Percentiles rank a stretch among this genome's conserved stretches.
Evolutionary conservation across 1,140 invertebrate species (phyloP).

Genomic region (Eriosoma lanigerum): DNA sequence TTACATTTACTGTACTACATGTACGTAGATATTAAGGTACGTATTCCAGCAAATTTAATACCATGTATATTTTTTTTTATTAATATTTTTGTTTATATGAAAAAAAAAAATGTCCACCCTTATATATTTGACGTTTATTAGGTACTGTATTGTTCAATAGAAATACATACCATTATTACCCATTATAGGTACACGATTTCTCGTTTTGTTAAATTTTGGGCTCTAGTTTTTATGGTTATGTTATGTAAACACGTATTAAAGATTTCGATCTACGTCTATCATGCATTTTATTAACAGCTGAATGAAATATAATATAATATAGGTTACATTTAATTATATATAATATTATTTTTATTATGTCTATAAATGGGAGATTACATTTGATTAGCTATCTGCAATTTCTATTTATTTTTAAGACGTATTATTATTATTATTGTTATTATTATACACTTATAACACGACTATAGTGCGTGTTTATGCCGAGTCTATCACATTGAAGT

Average conservation of each 20-base stretch:
- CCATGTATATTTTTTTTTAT: too few relatives aligned
- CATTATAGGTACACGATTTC: too few relatives aligned
- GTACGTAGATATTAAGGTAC: too few relatives aligned
- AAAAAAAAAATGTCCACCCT: too few relatives aligned
- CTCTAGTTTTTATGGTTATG: too few relatives aligned
- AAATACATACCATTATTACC: too few relatives aligned
- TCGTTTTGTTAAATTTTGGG: too few relatives aligned
- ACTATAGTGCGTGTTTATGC: conserved; percentile 35
- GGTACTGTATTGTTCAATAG: too few relatives aligned
- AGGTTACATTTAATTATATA: neutral
- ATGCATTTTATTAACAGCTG: neutral
- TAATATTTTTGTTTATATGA: too few relatives aligned
- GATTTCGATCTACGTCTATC: neutral
- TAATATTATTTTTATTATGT: neutral
- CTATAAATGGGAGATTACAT: conserved; percentile 18
- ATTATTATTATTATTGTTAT: conserved; percentile 4
- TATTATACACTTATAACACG: conserved; percentile 1
- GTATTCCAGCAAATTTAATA: too few relatives aligned
- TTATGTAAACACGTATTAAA: neutral
- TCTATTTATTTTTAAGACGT: conserved; percentile 18
- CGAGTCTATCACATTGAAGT: conserved; percentile 46
- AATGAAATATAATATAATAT: neutral
- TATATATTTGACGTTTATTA: too few relatives aligned
- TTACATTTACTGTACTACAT: too few relatives aligned
- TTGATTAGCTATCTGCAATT: conserved; percentile 15